These are phyloP conservation scores for Grammatotria lemairii DNA, from an alignment of 2,113 vertebrate species.

Conservation along the genomic window DNA sequence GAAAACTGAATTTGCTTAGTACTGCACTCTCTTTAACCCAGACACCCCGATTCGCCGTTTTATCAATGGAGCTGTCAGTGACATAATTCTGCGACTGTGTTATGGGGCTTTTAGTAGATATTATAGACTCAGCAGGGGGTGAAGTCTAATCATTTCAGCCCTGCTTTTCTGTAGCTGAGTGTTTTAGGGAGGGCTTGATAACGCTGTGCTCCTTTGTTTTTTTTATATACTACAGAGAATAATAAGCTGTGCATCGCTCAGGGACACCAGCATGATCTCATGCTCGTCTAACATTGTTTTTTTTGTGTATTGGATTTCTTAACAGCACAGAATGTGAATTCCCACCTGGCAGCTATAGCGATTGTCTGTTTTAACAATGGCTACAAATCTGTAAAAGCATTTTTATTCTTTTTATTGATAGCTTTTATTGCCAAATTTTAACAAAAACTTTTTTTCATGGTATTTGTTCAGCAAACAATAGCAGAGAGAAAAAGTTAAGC, in stretches of 20 bases:
- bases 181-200: not conserved
- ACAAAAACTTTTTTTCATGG: not conserved
- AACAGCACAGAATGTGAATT: not conserved
- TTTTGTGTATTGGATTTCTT: not conserved
- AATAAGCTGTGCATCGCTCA: not conserved
- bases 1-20: not conserved
- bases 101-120: constrained; percentile 3
- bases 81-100: not conserved
- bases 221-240: not conserved
- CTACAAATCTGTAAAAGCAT: not conserved
- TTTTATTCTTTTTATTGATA: not conserved
- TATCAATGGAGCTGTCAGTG: not conserved
- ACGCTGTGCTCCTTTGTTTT: not conserved
- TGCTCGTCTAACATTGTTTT: not conserved
- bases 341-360: not conserved
- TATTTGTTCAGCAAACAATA: not conserved
- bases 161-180: not conserved
- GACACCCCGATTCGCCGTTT: not conserved
- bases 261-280: not conserved
- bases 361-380: not conserved
- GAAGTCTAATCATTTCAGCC: not conserved
- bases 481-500: not conserved
- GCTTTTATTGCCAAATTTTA: not conserved
- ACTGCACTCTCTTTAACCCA: not conserved
- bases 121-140: not conserved